phyloP scores from a whole-genome alignment of 1,140 invertebrate genomes.

The Meloidogyne exigua region DNA sequence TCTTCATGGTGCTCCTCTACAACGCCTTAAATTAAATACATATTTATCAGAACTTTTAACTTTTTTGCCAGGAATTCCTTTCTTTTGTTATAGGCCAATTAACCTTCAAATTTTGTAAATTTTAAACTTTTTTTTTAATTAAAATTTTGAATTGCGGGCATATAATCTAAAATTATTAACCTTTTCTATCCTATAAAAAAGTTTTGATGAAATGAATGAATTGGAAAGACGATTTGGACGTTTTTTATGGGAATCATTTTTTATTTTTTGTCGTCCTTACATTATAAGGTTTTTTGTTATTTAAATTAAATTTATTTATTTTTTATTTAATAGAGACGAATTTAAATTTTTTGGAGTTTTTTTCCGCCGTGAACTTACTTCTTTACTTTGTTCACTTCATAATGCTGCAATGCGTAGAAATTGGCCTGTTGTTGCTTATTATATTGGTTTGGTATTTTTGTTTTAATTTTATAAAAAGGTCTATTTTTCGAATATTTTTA shows the following conservation, averaged over 20 bases:
- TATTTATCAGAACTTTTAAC: background rate
- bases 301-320: too few species aligned
- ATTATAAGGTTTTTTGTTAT: background rate
- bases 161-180: too few species aligned
- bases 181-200: too few species aligned
- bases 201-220: constrained; percentile 13
- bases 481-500: too few species aligned
- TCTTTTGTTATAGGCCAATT: background rate
- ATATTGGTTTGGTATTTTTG: background rate
- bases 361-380: constrained; percentile 18
- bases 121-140: background rate
- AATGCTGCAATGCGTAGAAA: background rate
- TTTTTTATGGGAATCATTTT: constrained; percentile 11
- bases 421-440: constrained; percentile 16
- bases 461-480: too few species aligned
- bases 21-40: background rate
- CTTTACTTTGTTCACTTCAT: background rate
- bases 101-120: constrained; percentile 12
- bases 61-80: background rate
- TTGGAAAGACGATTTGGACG: constrained; percentile 20
- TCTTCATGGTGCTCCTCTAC: constrained; percentile 3
- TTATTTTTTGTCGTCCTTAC: constrained; percentile 12
- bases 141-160: too few species aligned
- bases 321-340: background rate
- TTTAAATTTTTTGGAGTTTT: background rate